Evolutionary conservation across 2,888 invertebrate species (phyloP), one percentile per base, ranked within the genome.

Genomic region (Catocala nupta): DNA sequence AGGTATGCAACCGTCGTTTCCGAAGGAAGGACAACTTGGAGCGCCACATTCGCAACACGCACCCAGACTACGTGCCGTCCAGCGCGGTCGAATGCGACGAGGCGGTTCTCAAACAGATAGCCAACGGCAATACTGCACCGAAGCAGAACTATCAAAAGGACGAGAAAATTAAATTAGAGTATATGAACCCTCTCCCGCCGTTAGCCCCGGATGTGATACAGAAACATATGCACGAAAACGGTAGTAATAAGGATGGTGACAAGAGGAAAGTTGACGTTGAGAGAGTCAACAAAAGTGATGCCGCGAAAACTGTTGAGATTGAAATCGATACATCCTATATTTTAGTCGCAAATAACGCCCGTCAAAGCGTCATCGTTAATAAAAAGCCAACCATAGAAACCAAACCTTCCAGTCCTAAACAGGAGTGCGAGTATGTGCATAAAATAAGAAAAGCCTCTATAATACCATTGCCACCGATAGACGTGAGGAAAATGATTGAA

Each of bases 11-110:
- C 44, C 96, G 96, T 8, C 95, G 95, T 47, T 97, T 97, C 82
- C 92, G 96, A 50, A 93, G 98, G 64, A 97, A 96, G 83, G 98
- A 98, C 84, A 98, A 97, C 83, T 93, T 97, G 65, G 95, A 96
- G 65, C 95, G 97, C 0, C 97, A 97, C 85, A 94, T 97, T 62
- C 95, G 96, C 59, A 97, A 97, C 85, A 96, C 97, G 59, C 97
- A 98, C 86, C 95, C 96, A 0, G 95, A 92, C 63, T 85, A 80
- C 70, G 85, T 81, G 9, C 85, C 89, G 10, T 81, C 91, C 42
- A 81, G 80, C 58, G 90, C 89, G 4, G 87, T 89, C 0, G 90
- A 89, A 33, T 90, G 90, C 74, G 93, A 92, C 71, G 84, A 85
- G 44, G 77, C 72, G 7, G 89, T 85, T 0, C 83, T 89, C 50